These are phyloP conservation scores for Ammodytes marinus DNA, from an alignment of 2,113 vertebrate genomes.

Conservation along the genomic window DNA sequence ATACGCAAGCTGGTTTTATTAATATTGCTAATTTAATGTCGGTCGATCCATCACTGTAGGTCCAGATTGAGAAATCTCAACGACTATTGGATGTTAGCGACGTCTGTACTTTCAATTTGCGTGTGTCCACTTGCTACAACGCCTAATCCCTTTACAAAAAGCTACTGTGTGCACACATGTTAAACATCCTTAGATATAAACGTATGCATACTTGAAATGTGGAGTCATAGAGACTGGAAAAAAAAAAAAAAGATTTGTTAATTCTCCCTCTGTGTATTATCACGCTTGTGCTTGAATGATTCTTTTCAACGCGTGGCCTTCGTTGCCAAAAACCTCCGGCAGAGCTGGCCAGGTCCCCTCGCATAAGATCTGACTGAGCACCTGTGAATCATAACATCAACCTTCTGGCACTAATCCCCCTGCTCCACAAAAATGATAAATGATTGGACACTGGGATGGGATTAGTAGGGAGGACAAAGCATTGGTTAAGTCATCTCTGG, in stretches of 20 bases:
- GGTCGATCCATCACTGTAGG: background rate
- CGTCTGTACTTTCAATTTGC: background rate
- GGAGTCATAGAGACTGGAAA: conserved; percentile 3
- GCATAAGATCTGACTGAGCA: conserved; percentile 52
- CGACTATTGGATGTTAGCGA: background rate
- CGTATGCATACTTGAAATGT: background rate
- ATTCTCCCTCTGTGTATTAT: conserved; percentile 19
- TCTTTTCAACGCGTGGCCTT: conserved; percentile 25
- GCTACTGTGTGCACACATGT: conserved; percentile 1
- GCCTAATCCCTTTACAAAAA: background rate
- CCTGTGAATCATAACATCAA: conserved; percentile 67
- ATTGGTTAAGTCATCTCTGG: conserved; percentile 44
- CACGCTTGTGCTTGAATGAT: conserved; percentile 21
- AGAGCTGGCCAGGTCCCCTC: conserved; percentile 30
- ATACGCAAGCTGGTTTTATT: conserved; percentile 32
- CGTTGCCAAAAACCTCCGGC: conserved; percentile 21
- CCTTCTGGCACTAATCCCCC: conserved; percentile 55
- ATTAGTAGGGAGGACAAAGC: conserved; percentile 53
- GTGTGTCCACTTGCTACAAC: background rate
- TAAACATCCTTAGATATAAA: background rate
- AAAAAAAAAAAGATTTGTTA: background rate
- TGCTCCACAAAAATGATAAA: conserved; percentile 35
- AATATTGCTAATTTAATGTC: conserved; percentile 18
- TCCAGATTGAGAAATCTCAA: conserved; percentile 6
- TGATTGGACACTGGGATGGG: conserved; percentile 38